A percentile compares a stretch with the other conserved stretches of the same genome.
Evolutionary conservation across 1,140 invertebrate genomes (phyloP).

Genomic region (Ceratosolen solmsi): DNA sequence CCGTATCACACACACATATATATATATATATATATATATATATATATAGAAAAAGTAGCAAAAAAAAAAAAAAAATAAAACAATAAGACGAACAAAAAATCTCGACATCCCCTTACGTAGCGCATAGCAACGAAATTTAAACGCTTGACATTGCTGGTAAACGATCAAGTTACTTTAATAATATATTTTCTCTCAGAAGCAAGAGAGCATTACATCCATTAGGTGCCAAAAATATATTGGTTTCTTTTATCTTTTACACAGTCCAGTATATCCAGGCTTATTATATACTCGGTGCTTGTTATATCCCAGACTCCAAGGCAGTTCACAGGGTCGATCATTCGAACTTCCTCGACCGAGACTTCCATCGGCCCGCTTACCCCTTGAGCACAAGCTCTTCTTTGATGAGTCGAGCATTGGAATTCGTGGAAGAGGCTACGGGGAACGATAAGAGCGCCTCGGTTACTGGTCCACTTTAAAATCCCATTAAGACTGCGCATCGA

Average conservation of each 20-base stretch:
- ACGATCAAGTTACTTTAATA: no score
- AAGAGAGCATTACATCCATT: not conserved
- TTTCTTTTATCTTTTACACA: not conserved
- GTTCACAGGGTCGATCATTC: not conserved
- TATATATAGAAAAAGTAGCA: no score
- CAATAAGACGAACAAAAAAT: no score
- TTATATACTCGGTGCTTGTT: not conserved
- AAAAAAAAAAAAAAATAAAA: no score
- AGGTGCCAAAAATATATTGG: not conserved
- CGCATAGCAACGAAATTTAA: no score
- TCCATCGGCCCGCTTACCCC: not conserved
- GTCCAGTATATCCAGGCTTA: not conserved
- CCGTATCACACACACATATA: no score
- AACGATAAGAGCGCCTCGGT: conserved; percentile 14
- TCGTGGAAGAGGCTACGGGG: conserved; percentile 6
- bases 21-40: no score
- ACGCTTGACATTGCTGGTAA: no score
- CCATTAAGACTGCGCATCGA: conserved; percentile 41
- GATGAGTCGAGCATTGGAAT: not conserved
- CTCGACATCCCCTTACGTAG: no score
- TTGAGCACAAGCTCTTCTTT: conserved; percentile 8
- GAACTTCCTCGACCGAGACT: not conserved
- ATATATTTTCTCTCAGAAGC: no score
- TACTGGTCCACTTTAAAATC: conserved; percentile 44
- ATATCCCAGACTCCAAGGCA: not conserved